Conservation (phyloP, 2,113 vertebrate genomes). For the Synodontis membranacea region DNA sequence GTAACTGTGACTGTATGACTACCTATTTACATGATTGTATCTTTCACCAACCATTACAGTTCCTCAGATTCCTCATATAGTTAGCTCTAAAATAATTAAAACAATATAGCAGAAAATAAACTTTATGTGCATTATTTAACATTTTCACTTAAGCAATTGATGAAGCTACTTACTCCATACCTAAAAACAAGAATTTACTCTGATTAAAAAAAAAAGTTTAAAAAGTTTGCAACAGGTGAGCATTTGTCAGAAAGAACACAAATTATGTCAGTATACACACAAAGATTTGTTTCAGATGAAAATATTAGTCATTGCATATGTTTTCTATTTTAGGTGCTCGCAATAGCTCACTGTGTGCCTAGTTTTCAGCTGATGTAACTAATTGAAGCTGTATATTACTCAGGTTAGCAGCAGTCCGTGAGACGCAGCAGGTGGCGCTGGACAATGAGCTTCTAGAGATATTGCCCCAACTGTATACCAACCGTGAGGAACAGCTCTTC, state of each 20-base stretch:
- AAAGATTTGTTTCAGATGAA: not conserved
- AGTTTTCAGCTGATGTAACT: not conserved
- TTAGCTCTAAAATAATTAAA: not conserved
- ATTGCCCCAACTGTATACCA: conserved; percentile 85
- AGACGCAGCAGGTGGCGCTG: conserved; percentile 90
- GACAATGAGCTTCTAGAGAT: conserved; percentile 86
- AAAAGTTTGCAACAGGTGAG: not conserved
- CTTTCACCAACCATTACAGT: not conserved
- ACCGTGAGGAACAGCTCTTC: conserved; percentile 87
- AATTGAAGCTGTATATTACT: not conserved
- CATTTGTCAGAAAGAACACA: not conserved
- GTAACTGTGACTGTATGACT: not conserved
- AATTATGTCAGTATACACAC: not conserved
- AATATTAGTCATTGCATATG: not conserved
- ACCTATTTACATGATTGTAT: too few species aligned
- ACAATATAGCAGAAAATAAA: not conserved
- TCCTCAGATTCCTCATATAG: not conserved
- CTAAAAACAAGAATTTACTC: not conserved
- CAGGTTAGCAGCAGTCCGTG: conserved; percentile 86
- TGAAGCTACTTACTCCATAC: not conserved
- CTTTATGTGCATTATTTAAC: too few species aligned
- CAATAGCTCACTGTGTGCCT: not conserved
- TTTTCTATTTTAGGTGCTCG: not conserved
- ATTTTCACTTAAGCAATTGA: not conserved
- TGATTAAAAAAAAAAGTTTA: not conserved